Evolutionary conservation across 2,113 vertebrate genomes (phyloP), one percentile per base, ranked within the genome.

Genomic region (Synodontis membranacea): DNA sequence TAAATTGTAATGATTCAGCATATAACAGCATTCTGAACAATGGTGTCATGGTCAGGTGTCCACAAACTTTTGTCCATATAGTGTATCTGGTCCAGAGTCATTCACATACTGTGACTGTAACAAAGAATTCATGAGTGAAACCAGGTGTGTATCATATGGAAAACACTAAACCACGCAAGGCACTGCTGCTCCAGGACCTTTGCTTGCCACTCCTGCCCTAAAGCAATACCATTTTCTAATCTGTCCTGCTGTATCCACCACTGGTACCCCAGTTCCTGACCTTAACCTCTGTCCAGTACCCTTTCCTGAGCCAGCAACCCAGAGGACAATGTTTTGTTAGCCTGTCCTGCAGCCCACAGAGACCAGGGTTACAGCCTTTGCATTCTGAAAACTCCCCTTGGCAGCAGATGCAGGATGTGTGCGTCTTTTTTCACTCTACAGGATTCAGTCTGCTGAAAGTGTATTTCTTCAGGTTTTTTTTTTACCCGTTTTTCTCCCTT

Each of bases 341-440:
- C 44, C 39, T 74, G 34, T 84, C 66, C 50, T 28, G 66, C 50
- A 76, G 79, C 50, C 86, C 83, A 85, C 68, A 87, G 83, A 85
- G 83, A 81, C 78, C 91, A 56, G 82, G 86, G 87, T 86, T 90
- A 88, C 90, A 86, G 88, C 88, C 80, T 86, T 88, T 75, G 86
- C 89, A 90, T 84, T 34, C 89, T 86, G 76, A 66, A 89, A 81
- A 72, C 48, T 84, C 88, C 86, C 90, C 19, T 44, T 80, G 78
- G 78, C 52, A 58, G 78, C 64, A 86, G 89, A 88, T 92, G 90
- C 89, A 92, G 91, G 91, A 92, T 89, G 88, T 90, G 92, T 89
- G 91, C 89, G 87, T 89, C 87, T 88, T 87, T 89, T 84, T 86
- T 72, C 87, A 80, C 88, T 91, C 66, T 88, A 50, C 75, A 75